Base-by-base conservation (phyloP, 2,888 invertebrate species). In the Phlogophora meticulosa region DNA sequence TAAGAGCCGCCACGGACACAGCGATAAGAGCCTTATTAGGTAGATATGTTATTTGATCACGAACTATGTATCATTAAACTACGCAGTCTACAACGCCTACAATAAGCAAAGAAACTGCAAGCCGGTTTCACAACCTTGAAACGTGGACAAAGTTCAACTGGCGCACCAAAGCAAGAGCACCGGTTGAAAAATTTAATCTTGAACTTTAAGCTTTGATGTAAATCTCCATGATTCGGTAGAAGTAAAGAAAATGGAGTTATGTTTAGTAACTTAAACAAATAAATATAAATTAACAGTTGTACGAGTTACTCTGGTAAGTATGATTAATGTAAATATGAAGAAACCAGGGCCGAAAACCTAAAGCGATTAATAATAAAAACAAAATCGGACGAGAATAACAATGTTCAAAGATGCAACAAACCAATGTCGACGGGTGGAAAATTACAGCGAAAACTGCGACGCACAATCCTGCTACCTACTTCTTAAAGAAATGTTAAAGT, bases 81-180 rank as follows among this genome's bases (percentile, higher is more conserved):
- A 38, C 22, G n/a, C 11, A 20, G 15, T 38, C 9, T 13, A 5
- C 49, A 7, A 20, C 11, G 40, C 20, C 40, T 22, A 5, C 10
- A 20, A 4, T 51, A n/a, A 17, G 20, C 22, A 36, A 73, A 40
- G 15, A 17, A 22, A 40, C 22, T 22, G n/a, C 45, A 22, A 72
- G 53, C 77, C 53, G 49, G 77, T 76, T 71, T 49, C 49, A 36
- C 40, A 36, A 34, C 72, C 72, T 72, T 71, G 61, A 51, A 40
- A 49, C 53, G 28, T 28, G 36, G 1, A 36, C 24, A 17, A 17
- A 36, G 34, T 59, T 59, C 17, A 45, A 17, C n/a, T 65, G 15
- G 4, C 36, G 22, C 17, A 38, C 1, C n/a, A n/a, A n/a, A n/a
- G n/a, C n/a, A n/a, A n/a, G n/a, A 55, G 7, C 22, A 13, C 17